phyloP scores from a whole-genome alignment of 2,888 invertebrate genomes.

The Nasonovia ribisnigri region DNA sequence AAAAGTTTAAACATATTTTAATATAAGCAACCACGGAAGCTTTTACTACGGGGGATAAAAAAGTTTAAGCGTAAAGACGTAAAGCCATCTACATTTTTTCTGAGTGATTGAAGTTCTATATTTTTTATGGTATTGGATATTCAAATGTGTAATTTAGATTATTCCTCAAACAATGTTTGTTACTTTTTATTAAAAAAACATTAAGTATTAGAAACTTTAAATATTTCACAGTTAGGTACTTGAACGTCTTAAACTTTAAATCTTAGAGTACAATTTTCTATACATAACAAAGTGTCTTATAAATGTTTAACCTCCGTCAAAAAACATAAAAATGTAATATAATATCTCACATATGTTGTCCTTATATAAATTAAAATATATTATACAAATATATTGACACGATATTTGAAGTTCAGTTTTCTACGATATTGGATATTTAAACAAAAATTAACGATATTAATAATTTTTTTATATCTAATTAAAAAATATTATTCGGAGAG shows the following conservation, averaged over 20 bases:
- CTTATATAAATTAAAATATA: background rate
- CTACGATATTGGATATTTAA: background rate
- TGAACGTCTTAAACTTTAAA: too few species aligned
- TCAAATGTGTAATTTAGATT: background rate
- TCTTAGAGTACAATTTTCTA: too few species aligned
- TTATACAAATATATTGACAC: background rate
- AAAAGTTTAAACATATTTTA: background rate
- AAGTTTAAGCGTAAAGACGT: background rate
- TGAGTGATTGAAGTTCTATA: background rate
- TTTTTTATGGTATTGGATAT: background rate
- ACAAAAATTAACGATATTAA: background rate
- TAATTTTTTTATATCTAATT: too few species aligned
- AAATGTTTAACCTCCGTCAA: background rate
- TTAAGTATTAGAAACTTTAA: background rate
- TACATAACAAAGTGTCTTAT: too few species aligned
- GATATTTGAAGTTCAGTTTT: background rate
- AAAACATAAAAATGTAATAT: background rate
- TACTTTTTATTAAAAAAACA: background rate
- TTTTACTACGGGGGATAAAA: background rate
- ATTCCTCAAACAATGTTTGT: background rate
- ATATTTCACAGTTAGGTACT: background rate
- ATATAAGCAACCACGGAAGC: background rate
- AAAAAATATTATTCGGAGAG: too few species aligned
- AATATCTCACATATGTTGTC: background rate
- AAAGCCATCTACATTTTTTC: background rate